A percentile compares a stretch with the other conserved stretches of the same genome.
Conservation (phyloP, 2,113 vertebrate genomes). For the Illadopsis cleaveri region DNA sequence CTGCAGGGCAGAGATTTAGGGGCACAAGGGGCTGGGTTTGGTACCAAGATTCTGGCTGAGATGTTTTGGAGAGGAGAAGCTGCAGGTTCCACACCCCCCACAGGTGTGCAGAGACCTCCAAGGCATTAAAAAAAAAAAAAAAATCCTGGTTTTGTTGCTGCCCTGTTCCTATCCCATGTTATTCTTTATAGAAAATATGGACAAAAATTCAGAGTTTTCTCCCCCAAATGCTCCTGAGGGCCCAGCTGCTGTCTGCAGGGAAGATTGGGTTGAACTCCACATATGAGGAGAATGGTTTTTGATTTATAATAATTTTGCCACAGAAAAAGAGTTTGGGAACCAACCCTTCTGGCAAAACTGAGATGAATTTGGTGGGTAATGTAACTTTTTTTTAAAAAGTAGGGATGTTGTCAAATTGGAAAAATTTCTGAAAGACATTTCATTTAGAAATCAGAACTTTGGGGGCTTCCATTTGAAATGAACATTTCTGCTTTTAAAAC, state of each 20-base stretch:
- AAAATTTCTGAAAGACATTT: neutral
- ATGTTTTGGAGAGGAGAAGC: neutral
- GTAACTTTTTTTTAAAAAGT: neutral
- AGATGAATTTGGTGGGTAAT: neutral
- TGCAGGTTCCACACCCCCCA: neutral
- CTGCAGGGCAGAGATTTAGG: neutral
- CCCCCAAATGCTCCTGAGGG: neutral
- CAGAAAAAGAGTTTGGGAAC: neutral
- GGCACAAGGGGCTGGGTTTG: neutral
- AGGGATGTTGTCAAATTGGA: neutral
- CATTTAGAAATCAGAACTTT: neutral
- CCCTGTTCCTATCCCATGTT: neutral
- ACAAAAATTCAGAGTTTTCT: neutral
- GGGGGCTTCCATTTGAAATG: neutral
- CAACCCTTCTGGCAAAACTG: neutral
- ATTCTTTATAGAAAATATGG: neutral
- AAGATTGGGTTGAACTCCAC: neutral
- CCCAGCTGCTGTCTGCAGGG: neutral
- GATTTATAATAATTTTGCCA: neutral
- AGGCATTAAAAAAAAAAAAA: rapidly evolving
- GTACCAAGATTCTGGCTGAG: neutral
- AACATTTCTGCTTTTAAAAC: neutral
- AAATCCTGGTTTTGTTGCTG: neutral
- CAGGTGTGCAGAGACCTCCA: neutral
- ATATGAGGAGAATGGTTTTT: neutral